Conservation (phyloP, 2,797 vertebrate genomes). For the Sebastes vulpes region DNA sequence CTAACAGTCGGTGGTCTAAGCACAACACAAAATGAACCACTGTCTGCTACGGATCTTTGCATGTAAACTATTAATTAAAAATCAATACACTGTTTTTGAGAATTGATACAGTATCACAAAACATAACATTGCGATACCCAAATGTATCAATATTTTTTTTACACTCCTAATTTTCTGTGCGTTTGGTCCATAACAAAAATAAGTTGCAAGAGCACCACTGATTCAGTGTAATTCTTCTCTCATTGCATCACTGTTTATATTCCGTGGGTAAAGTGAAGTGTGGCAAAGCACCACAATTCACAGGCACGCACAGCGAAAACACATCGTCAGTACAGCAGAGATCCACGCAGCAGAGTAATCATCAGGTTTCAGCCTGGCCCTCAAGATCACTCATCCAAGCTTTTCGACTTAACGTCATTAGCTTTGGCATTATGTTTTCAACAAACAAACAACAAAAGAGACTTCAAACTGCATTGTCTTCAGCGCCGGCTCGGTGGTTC, state of each 20-base stretch:
- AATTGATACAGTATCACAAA: background rate
- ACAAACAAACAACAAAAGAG: constrained; percentile 72
- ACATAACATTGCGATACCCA: background rate
- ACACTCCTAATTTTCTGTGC: background rate
- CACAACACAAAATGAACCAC: too few relatives aligned
- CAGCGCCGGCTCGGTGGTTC: constrained; percentile 28
- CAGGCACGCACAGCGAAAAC: constrained; percentile 4
- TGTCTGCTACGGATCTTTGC: too few relatives aligned
- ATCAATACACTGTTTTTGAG: background rate
- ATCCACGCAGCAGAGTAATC: constrained; percentile 9
- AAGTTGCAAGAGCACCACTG: background rate
- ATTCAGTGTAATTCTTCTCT: background rate
- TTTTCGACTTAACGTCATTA: constrained; percentile 66
- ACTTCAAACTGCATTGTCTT: constrained; percentile 64
- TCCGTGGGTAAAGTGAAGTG: constrained; percentile 17
- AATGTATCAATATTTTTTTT: background rate
- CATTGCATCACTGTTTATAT: background rate
- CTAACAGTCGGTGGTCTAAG: too few relatives aligned
- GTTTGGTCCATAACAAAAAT: background rate
- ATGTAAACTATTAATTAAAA: background rate
- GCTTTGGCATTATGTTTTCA: constrained; percentile 54
- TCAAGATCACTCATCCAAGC: constrained; percentile 48
- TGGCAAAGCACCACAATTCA: background rate
- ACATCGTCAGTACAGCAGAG: constrained; percentile 3
- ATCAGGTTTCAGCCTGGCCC: constrained; percentile 42